Percentiles rank a stretch among this genome's conserved stretches.
phyloP scores from a whole-genome alignment of 2,113 vertebrate genomes.

The Panurus biarmicus region DNA sequence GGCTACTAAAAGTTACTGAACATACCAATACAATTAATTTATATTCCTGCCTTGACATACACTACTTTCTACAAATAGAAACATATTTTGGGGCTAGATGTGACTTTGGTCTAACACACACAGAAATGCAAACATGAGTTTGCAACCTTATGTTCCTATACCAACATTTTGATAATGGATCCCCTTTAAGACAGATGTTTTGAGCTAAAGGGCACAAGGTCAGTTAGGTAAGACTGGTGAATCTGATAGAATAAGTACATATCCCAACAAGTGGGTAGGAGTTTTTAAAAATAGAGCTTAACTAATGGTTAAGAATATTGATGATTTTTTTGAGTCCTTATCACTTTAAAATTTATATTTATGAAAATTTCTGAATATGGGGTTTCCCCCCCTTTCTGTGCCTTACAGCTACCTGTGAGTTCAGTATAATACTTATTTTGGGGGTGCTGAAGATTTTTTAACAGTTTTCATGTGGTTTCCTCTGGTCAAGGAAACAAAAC shows the following conservation, averaged over 20 bases:
- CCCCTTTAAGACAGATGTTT: background rate
- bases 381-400: accelerated
- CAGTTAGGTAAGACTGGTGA: background rate
- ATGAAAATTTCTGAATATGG: background rate
- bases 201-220: background rate
- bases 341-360: background rate
- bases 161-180: background rate
- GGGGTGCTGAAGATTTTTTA: background rate
- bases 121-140: background rate
- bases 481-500: background rate
- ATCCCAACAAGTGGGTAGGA: background rate
- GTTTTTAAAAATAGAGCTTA: background rate
- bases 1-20: background rate
- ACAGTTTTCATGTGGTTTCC: background rate
- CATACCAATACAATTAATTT: background rate
- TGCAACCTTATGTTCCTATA: background rate
- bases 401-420: background rate
- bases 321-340: background rate
- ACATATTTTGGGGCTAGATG: background rate
- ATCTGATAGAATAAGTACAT: background rate
- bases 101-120: background rate
- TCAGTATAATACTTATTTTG: background rate
- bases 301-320: background rate
- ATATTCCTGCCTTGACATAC: background rate
- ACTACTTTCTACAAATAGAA: background rate